These are phyloP conservation scores for Sardinella longiceps DNA, from an alignment of 2,797 vertebrate genomes.

Conservation along the genomic window DNA sequence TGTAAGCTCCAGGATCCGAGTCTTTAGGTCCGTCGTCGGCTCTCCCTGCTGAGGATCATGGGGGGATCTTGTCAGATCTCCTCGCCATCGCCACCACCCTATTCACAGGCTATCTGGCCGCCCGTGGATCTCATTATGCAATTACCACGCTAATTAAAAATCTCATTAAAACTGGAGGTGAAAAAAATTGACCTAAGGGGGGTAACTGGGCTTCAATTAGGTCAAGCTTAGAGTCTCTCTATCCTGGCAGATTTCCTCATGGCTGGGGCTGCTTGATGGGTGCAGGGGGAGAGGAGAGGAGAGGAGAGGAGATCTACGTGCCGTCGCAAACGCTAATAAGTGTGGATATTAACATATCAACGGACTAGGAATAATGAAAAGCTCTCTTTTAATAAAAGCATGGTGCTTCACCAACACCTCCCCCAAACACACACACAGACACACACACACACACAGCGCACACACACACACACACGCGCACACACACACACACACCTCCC, in stretches of 20 bases:
- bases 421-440: neutral
- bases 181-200: slow-evolving; percentile 72
- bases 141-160: slow-evolving; percentile 85
- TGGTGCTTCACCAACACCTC: neutral
- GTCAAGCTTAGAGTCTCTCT: slow-evolving; percentile 68
- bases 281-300: too few relatives aligned
- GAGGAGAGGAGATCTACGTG: slow-evolving; percentile 33
- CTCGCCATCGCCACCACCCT: neutral
- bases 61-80: slow-evolving; percentile 36
- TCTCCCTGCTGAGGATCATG: neutral
- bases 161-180: slow-evolving; percentile 77
- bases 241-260: slow-evolving; percentile 32
- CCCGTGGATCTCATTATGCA: slow-evolving; percentile 77
- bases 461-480: too few relatives aligned
- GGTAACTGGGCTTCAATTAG: slow-evolving; percentile 75
- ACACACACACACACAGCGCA: too few relatives aligned
- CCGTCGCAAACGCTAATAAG: slow-evolving; percentile 25
- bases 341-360: slow-evolving; percentile 43
- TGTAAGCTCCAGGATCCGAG: neutral
- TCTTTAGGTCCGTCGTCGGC: neutral
- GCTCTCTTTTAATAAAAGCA: neutral
- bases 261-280: slow-evolving; percentile 15
- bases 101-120: slow-evolving; percentile 66
- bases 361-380: slow-evolving; percentile 12
- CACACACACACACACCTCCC: too few relatives aligned